Base-by-base conservation (phyloP, 2,888 invertebrate species). In the Drosophila engyochracea region DNA sequence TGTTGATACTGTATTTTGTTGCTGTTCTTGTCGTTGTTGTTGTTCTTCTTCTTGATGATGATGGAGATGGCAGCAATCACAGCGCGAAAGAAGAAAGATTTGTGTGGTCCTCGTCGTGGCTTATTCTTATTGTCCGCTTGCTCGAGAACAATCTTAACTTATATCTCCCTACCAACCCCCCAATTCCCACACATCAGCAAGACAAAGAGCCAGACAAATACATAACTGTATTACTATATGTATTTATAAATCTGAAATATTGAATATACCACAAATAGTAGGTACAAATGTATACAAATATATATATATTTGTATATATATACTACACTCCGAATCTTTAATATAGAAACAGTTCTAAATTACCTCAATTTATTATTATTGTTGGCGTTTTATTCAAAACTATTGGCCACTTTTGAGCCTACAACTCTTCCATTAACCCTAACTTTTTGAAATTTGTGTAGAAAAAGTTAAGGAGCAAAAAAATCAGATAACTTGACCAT, bases 71-170 rank as follows among this genome's bases (percentile, higher is more conserved):
- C 70, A 66, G 70, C 57, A 81, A 64, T 69, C 74, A 51, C 57
- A 65, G 52, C 33, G 60, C 70, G 52, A 52, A 66, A 52, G 62
- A 77, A 73, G 54, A 39, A 75, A 72, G 65, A 66, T 72, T 69
- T 76, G 81, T 88, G 81, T 83, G 81, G 79, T 78, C 74, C 72
- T 49, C 58, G 53, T 31, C 19, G 10, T 47, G 65, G 57, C 63
- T 63, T 59, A 60, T 59, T 66, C 54, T 64, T 62, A 73, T 76
- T 79, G 80, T 66, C 60, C 60, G 73, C 25, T 69, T 41, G 65
- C 53, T 64, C 74, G 33, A 69, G 73, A 73, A 70, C 70, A 53
- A 64, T 53, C 70, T 47, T 60, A 58, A 19, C 44, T 52, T 30
- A 19, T 61, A 33, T 33, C 25, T 12, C 6, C 10, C 6, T 6